Evolutionary conservation across 2,113 vertebrate genomes (phyloP).

Genomic region (Burhinus bistriatus): DNA sequence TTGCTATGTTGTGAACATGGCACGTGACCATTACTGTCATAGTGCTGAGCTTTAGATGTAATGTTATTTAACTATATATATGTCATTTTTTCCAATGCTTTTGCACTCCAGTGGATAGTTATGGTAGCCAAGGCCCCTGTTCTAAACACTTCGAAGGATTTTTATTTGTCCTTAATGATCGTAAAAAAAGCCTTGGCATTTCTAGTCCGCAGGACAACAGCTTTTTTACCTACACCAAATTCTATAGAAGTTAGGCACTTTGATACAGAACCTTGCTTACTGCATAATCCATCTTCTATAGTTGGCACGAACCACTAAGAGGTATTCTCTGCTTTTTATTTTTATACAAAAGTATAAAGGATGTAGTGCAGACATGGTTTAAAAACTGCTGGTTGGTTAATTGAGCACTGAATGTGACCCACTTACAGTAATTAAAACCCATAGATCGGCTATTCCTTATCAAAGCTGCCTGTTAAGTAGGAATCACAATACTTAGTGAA

Average conservation of each 20-base stretch:
- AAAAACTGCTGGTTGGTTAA: not conserved
- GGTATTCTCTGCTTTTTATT: not conserved
- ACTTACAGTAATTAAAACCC: not conserved
- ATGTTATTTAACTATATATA: too few species aligned
- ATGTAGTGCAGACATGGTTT: not conserved
- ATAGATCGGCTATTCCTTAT: not conserved
- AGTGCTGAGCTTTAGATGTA: not conserved
- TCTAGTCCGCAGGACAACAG: not conserved
- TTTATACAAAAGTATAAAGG: not conserved
- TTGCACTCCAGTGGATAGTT: not conserved
- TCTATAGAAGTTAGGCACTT: not conserved
- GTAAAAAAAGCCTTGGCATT: not conserved
- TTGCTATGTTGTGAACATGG: not conserved
- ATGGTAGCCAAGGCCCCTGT: not conserved
- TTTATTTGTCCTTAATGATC: not conserved
- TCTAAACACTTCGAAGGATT: not conserved
- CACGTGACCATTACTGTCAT: fast-evolving
- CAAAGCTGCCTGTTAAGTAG: not conserved
- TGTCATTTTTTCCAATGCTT: not conserved
- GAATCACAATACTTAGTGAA: not conserved
- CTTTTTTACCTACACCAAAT: not conserved
- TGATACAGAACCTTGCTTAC: not conserved
- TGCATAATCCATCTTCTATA: not conserved
- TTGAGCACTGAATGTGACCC: not conserved
- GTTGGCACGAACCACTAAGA: not conserved